A percentile compares a stretch with the other conserved stretches of the same genome.
These are phyloP conservation scores for Chloroclysta siterata DNA, from an alignment of 2,888 invertebrate genomes.

Conservation along the genomic window DNA sequence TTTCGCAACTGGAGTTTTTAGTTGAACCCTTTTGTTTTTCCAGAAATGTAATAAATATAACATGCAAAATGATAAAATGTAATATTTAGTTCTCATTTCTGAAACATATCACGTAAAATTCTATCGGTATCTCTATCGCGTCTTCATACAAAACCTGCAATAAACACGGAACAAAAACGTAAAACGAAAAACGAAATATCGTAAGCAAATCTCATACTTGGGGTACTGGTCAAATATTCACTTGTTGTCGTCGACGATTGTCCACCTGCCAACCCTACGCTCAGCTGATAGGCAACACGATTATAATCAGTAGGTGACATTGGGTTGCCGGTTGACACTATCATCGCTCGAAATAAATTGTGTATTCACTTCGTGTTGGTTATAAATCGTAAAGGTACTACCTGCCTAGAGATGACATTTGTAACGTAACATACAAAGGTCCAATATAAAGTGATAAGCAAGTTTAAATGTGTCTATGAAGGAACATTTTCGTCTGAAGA, in stretches of 20 bases:
- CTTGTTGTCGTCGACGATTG: slow-evolving; percentile 8
- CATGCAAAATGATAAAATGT: too few relatives aligned
- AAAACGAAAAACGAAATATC: too few relatives aligned
- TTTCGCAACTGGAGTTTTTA: too few relatives aligned
- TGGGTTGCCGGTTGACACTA: slow-evolving; percentile 65
- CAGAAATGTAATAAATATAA: too few relatives aligned
- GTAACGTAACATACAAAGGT: background rate
- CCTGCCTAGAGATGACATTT: slow-evolving; percentile 18
- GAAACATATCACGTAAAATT: slow-evolving; percentile 1
- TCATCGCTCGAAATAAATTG: slow-evolving; percentile 73
- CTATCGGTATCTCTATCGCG: too few relatives aligned
- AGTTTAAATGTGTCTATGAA: background rate
- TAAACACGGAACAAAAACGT: too few relatives aligned
- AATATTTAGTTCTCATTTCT: background rate
- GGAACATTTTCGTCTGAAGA: background rate
- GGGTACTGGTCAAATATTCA: slow-evolving; percentile 8
- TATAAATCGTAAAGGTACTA: slow-evolving; percentile 57
- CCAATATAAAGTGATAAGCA: background rate
- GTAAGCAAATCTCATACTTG: too few relatives aligned
- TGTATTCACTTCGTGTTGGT: slow-evolving; percentile 59
- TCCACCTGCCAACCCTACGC: slow-evolving; percentile 27
- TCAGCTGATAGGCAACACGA: slow-evolving; percentile 50
- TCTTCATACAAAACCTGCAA: too few relatives aligned
- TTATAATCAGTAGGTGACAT: slow-evolving; percentile 56
- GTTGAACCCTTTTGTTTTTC: too few relatives aligned